Evolutionary conservation across 2,797 vertebrate species (phyloP).

Genomic region (Malurus leucopterus): DNA sequence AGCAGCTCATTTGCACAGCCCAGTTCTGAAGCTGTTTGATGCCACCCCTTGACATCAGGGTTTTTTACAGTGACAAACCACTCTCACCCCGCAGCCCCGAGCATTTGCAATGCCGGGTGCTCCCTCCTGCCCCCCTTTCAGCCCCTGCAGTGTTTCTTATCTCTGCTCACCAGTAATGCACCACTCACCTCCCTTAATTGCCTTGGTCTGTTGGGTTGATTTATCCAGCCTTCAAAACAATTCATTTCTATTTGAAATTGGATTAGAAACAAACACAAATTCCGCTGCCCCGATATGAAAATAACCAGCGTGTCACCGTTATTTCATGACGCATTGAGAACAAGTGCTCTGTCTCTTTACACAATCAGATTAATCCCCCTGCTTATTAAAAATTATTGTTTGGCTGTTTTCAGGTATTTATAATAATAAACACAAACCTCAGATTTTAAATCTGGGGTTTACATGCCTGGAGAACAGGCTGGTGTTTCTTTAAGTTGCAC

Average conservation of each 20-base stretch:
- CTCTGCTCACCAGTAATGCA: slow-evolving; percentile 4
- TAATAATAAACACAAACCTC: not conserved
- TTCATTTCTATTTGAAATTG: slow-evolving; percentile 8
- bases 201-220: not conserved
- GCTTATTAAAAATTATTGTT: not conserved
- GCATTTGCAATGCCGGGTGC: not conserved
- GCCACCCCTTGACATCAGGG: not conserved
- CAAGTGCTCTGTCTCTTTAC: not conserved
- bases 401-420: not conserved
- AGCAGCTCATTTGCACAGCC: not conserved
- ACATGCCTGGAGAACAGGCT: not conserved
- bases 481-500: not conserved
- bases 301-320: not conserved
- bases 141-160: slow-evolving; percentile 14
- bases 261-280: not conserved
- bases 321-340: not conserved
- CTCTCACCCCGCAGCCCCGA: not conserved
- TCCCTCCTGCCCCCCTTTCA: not conserved
- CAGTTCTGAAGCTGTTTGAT: not conserved
- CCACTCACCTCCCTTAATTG: slow-evolving; percentile 15
- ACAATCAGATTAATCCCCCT: not conserved
- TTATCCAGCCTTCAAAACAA: slow-evolving; percentile 31
- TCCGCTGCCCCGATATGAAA: not conserved
- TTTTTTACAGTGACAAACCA: not conserved
- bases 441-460: not conserved